Evolutionary conservation across 2,888 invertebrate genomes (phyloP), one percentile per base, ranked within the genome.

Genomic region (Caenorhabditis drosophilae): DNA sequence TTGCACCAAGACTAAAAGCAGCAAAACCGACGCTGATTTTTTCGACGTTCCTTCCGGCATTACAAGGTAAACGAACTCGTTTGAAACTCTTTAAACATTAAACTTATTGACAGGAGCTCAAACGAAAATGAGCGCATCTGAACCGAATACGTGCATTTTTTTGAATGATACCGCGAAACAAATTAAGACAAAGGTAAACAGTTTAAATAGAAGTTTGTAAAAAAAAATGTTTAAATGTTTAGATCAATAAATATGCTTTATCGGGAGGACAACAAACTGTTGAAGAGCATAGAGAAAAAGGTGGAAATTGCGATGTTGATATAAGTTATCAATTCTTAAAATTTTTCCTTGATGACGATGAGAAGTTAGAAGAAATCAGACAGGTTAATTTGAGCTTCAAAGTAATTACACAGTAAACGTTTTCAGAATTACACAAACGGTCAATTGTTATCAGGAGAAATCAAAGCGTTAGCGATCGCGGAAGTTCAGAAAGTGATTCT

Each of bases 111-210:
- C 50, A 38, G 98, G 98, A 1, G 92, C 96, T 0, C 91, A 92
- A 84, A 92, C 93, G 22, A 98, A 99, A 87, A 99, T 99, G 98
- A 95, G 95, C 11, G 92, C 96, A 15, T 94, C 94, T 78, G 95
- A 96, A 79, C 88, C 89, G 4, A 95, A 92, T 83, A 91, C 95
- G 0, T 92, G 97, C 0, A 91, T 98, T 75, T 96, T 90, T 85
- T 86, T 99, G n/a, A 93, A 90, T 2, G 98, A 98, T 81, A 92
- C 93, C 0, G 88, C 93, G 0, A 94, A 95, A 78, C 92, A 95
- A 85, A 90, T 98, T 64, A 96, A 95, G 85, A 94, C 90, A 82
- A 98, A 98, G 89, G 90, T 92, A 76, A 12, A n/a, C n/a, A n/a
- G 47, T n/a, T 25, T 44, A 46, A 22, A 7, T 9, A 6, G 12